Evolutionary conservation across 2,888 invertebrate genomes (phyloP).

Genomic region (Lacanobia oleracea): DNA sequence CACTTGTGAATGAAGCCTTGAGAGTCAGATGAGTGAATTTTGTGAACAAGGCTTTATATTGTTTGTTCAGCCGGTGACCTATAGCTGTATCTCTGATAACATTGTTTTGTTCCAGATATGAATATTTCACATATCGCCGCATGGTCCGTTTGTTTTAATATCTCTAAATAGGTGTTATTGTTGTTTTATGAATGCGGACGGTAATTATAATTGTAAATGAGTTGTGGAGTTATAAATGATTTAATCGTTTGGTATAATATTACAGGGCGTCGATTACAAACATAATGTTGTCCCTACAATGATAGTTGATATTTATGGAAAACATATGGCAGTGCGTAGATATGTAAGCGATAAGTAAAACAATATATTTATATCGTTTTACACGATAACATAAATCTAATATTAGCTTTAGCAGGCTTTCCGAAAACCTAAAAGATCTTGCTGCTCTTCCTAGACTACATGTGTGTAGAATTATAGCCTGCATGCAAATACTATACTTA

Average conservation of each 20-base stretch:
- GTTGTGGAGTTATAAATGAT: slow-evolving; percentile 22
- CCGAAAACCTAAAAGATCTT: background rate
- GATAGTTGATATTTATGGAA: slow-evolving; percentile 18
- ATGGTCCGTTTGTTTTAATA: slow-evolving; percentile 66
- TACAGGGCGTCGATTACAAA: slow-evolving; percentile 43
- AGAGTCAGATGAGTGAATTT: slow-evolving; percentile 71
- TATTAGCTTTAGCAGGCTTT: background rate
- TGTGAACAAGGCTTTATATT: slow-evolving; percentile 73
- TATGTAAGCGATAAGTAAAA: slow-evolving; percentile 12
- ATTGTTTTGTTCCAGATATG: slow-evolving; percentile 71
- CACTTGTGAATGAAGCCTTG: slow-evolving; percentile 77
- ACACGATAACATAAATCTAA: background rate
- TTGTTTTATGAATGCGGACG: slow-evolving; percentile 54
- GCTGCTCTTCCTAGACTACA: background rate
- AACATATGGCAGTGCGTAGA: slow-evolving; percentile 22
- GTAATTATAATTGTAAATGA: slow-evolving; percentile 34
- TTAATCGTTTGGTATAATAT: slow-evolving; percentile 34
- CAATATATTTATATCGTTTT: too few species aligned
- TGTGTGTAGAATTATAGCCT: background rate
- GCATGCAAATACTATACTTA: background rate
- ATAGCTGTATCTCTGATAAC: slow-evolving; percentile 72
- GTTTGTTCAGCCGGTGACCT: slow-evolving; percentile 65
- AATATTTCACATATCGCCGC: slow-evolving; percentile 58
- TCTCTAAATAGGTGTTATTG: slow-evolving; percentile 55
- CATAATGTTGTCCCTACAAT: slow-evolving; percentile 2